phyloP scores from a whole-genome alignment of 2,797 vertebrate genomes.

The Vireo griseus region DNA sequence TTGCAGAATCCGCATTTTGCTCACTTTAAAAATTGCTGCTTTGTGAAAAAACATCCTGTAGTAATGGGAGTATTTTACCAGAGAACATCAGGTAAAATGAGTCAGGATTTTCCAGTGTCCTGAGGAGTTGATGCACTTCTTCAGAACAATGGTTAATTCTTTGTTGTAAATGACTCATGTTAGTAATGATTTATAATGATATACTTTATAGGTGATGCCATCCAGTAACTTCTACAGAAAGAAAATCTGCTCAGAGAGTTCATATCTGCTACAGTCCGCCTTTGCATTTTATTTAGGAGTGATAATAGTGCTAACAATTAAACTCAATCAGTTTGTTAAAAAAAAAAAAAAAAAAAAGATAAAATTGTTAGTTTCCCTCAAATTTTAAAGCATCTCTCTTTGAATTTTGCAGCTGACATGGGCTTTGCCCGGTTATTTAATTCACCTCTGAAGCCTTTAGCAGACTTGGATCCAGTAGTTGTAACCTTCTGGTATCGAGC shows the following conservation, averaged over 20 bases:
- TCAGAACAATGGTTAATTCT: constrained; percentile 62
- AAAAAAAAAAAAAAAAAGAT: background rate
- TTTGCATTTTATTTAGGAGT: constrained; percentile 43
- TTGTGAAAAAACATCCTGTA: constrained; percentile 9
- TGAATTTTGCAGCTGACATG: constrained; percentile 91
- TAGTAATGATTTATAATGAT: constrained; percentile 69
- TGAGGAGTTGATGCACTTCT: constrained; percentile 42
- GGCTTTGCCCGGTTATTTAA: constrained; percentile 99
- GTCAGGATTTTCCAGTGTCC: constrained; percentile 55
- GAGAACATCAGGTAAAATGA: constrained; percentile 24
- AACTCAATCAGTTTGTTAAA: background rate
- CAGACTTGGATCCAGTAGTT: constrained; percentile 99
- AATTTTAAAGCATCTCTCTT: constrained; percentile 43
- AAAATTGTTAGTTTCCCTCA: background rate
- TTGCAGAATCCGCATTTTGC: constrained; percentile 24
- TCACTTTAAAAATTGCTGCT: background rate
- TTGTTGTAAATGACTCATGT: constrained; percentile 13
- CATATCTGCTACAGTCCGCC: background rate
- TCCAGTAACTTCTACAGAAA: constrained; percentile 41
- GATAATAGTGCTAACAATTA: constrained; percentile 27
- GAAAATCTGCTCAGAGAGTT: constrained; percentile 3
- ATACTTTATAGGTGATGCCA: constrained; percentile 14
- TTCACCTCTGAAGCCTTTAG: constrained; percentile 99
- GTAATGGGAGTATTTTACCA: background rate
- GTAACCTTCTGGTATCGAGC: constrained; percentile 99